Evolutionary conservation across 2,113 vertebrate species (phyloP), one percentile per base, ranked within the genome.

Genomic region (Sitta europaea): DNA sequence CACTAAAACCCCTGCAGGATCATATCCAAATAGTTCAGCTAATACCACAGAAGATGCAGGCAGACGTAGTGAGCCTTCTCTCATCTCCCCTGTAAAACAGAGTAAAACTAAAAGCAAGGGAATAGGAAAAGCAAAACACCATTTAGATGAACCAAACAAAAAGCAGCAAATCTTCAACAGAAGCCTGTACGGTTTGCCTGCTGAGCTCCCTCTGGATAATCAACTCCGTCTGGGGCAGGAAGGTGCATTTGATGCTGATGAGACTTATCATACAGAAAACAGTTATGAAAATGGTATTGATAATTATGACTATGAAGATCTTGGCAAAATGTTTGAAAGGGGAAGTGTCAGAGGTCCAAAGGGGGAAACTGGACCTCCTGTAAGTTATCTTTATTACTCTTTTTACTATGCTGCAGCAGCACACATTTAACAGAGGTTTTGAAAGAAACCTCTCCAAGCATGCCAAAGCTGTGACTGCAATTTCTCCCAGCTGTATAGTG

Each of bases 311-410:
- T 98, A 99, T 75, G 99, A 99, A 95, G 99, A 99, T 84, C 95
- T 97, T 87, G 98, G 99, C 58, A 97, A 98, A 94, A 94, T 99
- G 81, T 98, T 99, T 31, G 98, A 99, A 87, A 98, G 98, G 61
- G 98, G 98, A 76, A 98, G 97, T 90, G 96, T 98, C 59, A 98
- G 79, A 93, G 99, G 99, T 95, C 98, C 98, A 74, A 99, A 99
- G 98, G 99, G 99, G 96, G 99, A 99, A 83, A 97, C 98, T 35
- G 99, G 99, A 97, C 98, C 97, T 97, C 97, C 98, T 87, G 99
- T 99, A 98, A 99, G 99, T 99, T 94, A 54, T 28, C 78, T 72
- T 96, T 72, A 90, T 67, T 97, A 76, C 68, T 76, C 83, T 93
- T 82, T 73, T 96, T 96, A 79, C 65, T 94, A 29, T 62, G 93